phyloP scores from a whole-genome alignment of 2,888 invertebrate species.

The Napeogenes inachia region DNA sequence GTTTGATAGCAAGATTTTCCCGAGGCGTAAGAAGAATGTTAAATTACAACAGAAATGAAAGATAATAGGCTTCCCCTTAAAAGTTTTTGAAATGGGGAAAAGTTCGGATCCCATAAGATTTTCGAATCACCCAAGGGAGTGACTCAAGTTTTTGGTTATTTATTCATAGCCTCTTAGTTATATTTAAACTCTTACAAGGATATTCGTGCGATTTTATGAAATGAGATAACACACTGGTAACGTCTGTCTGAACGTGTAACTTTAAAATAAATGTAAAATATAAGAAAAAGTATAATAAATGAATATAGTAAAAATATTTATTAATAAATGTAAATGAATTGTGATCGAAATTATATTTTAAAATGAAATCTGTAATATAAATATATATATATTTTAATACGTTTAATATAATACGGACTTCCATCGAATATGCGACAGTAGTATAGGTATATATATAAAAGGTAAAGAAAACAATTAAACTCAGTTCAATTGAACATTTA shows the following conservation, averaged over 20 bases:
- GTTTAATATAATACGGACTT: too few species aligned
- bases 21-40: constrained; percentile 69
- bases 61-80: constrained; percentile 71
- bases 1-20: constrained; percentile 74
- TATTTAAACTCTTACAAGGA: too few species aligned
- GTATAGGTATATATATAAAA: constrained; percentile 9
- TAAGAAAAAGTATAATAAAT: background rate
- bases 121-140: constrained; percentile 58
- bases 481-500: constrained; percentile 68
- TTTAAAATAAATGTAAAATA: constrained; percentile 10
- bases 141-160: constrained; percentile 58
- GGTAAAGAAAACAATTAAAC: constrained; percentile 31
- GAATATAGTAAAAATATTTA: too few species aligned
- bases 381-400: too few species aligned
- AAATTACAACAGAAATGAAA: constrained; percentile 76
- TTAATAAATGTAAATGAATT: too few species aligned
- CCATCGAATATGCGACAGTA: too few species aligned
- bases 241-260: background rate
- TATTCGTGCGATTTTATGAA: too few species aligned
- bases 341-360: too few species aligned
- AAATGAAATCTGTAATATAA: too few species aligned
- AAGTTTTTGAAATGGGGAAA: constrained; percentile 60
- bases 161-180: constrained; percentile 55
- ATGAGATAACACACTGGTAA: too few species aligned
- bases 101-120: constrained; percentile 69